Evolutionary conservation across 2,113 vertebrate species (phyloP), one percentile per base, ranked within the genome.

Genomic region (Coreoperca whiteheadi): DNA sequence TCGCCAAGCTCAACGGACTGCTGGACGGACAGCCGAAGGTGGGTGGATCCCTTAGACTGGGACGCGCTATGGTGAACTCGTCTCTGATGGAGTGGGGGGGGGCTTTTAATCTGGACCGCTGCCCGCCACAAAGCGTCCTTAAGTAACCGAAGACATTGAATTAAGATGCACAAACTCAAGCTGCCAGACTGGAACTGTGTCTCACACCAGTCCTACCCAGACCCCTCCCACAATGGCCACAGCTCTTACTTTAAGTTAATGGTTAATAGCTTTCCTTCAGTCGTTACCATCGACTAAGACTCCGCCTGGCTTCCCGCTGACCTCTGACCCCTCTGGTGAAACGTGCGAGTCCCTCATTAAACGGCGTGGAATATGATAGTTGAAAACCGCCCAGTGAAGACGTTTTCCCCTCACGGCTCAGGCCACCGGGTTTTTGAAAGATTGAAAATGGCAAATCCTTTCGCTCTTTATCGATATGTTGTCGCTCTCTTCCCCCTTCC

Each of bases 1-100:
- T 97, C 67, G 96, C 96, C 77, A 96, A 96, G 77, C 94, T 97
- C 74, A 96, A 94, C 59, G 93, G 95, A 0, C 91, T 96, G 20
- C 74, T 96, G 87, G 96, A 96, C 6, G 73, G 83, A 21, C 92
- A 85, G 11, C 53, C 92, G 0, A 96, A 96, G 93, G 92, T 93
- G 21, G 14, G 86, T 6, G n/a, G 41, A 23, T 3, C 1, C 20
- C 6, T 7, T 2, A 12, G 18, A 32, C 39, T n/a, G n/a, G n/a
- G 0, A 25, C 14, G 54, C 54, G 1, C 6, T 25, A 6, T 28
- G 2, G 12, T 57, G 14, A 57, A 56, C 4, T 46, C 1, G 16
- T 1, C 43, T 46, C 4, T 16, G 43, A 46, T 46, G 43, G 12
- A n/a, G 11, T 56, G n/a, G 25, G 2, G 54, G 54, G 28, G n/a